A percentile compares a stretch with the other conserved stretches of the same genome.
These are phyloP conservation scores for Calliphora vicina DNA, from an alignment of 1,140 invertebrate genomes.

Conservation along the genomic window DNA sequence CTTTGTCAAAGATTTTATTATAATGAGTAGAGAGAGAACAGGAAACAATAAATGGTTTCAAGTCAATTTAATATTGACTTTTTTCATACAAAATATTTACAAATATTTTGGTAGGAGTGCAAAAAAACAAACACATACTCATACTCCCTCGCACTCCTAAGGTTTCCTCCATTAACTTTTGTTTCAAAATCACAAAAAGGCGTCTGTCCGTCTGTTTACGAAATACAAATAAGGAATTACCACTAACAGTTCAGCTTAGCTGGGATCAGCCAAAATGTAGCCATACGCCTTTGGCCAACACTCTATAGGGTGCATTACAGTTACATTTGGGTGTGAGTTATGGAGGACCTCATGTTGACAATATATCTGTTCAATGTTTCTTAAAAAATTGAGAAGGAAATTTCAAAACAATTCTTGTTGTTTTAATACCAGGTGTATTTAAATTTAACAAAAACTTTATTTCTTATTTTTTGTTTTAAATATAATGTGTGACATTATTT, in stretches of 20 bases:
- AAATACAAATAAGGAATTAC: too few species aligned
- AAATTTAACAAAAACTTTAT: not conserved
- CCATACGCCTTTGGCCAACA: not conserved
- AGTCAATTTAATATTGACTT: not conserved
- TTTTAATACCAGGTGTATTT: not conserved
- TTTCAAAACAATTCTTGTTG: not conserved
- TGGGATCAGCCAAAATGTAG: not conserved
- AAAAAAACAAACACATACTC: not conserved
- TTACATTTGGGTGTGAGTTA: not conserved
- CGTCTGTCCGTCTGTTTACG: not conserved
- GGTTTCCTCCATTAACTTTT: not conserved
- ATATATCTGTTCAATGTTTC: not conserved
- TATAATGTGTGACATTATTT: not conserved
- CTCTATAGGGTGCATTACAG: constrained; percentile 20
- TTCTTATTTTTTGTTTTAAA: not conserved
- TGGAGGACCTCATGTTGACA: constrained; percentile 26
- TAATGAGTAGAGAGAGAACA: not conserved
- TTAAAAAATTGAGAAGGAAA: not conserved
- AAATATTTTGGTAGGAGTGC: constrained; percentile 15
- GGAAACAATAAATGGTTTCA: not conserved
- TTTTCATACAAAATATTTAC: constrained; percentile 7
- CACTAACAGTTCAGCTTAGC: too few species aligned
- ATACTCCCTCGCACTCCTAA: too few species aligned
- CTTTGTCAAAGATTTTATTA: constrained; percentile 12
- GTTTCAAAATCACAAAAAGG: not conserved